A percentile compares a stretch with the other conserved stretches of the same genome.
Conservation (phyloP, 2,888 invertebrate genomes). For the Bombyx huttoni region DNA sequence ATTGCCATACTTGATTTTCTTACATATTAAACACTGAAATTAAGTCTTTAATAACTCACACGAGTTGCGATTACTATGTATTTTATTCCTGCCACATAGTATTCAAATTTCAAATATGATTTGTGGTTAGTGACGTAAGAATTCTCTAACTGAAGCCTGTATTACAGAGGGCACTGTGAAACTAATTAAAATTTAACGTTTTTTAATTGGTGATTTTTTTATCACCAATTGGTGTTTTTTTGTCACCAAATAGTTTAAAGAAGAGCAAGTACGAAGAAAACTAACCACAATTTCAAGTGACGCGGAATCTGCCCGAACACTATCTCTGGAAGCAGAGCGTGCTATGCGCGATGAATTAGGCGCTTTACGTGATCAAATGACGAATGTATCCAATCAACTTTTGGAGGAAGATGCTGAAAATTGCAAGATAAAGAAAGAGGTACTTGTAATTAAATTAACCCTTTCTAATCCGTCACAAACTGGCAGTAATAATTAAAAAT, state of each 20-base stretch:
- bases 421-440: slow-evolving; percentile 25
- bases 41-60: no score
- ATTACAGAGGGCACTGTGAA: no score
- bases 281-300: slow-evolving; percentile 26
- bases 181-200: no score
- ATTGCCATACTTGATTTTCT: no score
- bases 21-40: no score
- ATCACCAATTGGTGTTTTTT: background rate
- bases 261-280: slow-evolving; percentile 43
- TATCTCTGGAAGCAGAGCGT: slow-evolving; percentile 41
- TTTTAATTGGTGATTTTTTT: background rate
- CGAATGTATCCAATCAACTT: slow-evolving; percentile 29
- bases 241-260: slow-evolving; percentile 34
- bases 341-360: slow-evolving; percentile 42
- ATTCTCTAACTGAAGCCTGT: no score
- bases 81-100: no score
- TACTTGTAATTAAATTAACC: slow-evolving; percentile 8
- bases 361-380: slow-evolving; percentile 36
- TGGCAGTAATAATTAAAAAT: background rate
- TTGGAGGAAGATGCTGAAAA: slow-evolving; percentile 29
- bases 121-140: no score
- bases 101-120: no score
- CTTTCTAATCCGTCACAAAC: background rate
- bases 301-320: slow-evolving; percentile 29
- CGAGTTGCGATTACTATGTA: no score